Base-by-base conservation (phyloP, 2,888 invertebrate species). In the Cyclophora punctaria region DNA sequence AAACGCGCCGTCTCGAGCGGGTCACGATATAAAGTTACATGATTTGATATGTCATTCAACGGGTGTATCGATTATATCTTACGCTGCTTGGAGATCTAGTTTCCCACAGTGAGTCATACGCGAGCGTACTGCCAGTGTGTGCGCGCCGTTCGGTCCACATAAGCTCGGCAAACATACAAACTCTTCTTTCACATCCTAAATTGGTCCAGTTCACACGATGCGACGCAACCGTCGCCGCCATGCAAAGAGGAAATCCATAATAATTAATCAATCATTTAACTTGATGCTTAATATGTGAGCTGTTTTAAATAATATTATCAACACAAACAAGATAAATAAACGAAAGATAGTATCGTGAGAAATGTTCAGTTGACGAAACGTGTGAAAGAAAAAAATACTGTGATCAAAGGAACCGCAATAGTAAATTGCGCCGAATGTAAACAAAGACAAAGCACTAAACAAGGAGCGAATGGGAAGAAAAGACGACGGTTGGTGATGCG, bases 11-110 rank as follows among this genome's bases (percentile, higher is more conserved):
- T 63, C 63, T 67, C 63, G 67, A 67, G 65, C 66, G 63, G 69
- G 63, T 67, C 69, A 61, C 62, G 67, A 67, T 69, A 70, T 69
- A 64, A 59, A 62, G 64, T 73, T 68, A 69, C 70, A 67, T 61
- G 64, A 70, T 66, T 70, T 65, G 69, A 73, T 73, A 75, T 70
- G 72, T 69, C 73, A 69, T 71, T 68, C 69, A 66, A 58, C 50
- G 60, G 52, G 58, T 63, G 66, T 73, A 67, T 67, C 67, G 66
- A 70, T 72, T 69, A 65, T 66, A 67, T 68, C 73, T 72, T 59
- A 54, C 56, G 59, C 60, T 60, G 64, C 20, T 20, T 60, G 56
- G 59, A 66, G 63, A 69, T 73, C 65, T 67, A 64, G 66, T 70
- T 72, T 68, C 74, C 66, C 66, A 71, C 71, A 67, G 66, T 72